Evolutionary conservation across 2,113 vertebrate genomes (phyloP).

Genomic region (Prochilodus magdalenae): DNA sequence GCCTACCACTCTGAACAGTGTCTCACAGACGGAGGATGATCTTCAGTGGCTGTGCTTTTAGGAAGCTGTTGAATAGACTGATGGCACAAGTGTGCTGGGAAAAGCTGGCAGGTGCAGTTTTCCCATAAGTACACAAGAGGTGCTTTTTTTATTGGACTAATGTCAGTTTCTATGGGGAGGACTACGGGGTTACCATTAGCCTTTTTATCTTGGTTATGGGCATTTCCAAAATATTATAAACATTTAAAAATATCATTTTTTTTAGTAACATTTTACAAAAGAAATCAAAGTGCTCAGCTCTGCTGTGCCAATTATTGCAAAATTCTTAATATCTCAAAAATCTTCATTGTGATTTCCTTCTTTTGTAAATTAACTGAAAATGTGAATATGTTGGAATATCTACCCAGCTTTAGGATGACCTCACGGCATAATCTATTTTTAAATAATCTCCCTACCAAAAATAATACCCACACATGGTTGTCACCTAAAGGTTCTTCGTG

Average conservation of each 20-base stretch:
- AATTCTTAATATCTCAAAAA: background rate
- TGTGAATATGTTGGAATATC: background rate
- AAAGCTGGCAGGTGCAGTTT: background rate
- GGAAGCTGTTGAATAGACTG: background rate
- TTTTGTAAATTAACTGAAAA: too few species aligned
- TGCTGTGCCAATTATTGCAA: constrained; percentile 18
- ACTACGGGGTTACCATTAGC: background rate
- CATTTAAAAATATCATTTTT: constrained; percentile 67
- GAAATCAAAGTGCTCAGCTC: constrained; percentile 26
- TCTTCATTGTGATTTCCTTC: too few species aligned
- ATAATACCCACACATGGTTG: background rate
- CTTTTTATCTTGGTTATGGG: background rate
- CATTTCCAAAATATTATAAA: constrained; percentile 67
- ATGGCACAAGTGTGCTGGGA: background rate
- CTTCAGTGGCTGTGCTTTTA: too few species aligned
- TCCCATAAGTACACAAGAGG: background rate
- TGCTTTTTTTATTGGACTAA: background rate
- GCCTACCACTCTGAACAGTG: too few species aligned
- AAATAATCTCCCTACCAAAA: background rate
- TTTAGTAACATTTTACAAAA: constrained; percentile 42
- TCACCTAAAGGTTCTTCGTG: background rate
- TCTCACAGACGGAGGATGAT: too few species aligned
- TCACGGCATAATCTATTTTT: too few species aligned
- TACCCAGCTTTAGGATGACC: background rate
- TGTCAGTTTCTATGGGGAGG: too few species aligned